A percentile compares a stretch with the other conserved stretches of the same genome.
Conservation (phyloP, 2,888 invertebrate genomes). For the Acanthosepion pharaonis region DNA sequence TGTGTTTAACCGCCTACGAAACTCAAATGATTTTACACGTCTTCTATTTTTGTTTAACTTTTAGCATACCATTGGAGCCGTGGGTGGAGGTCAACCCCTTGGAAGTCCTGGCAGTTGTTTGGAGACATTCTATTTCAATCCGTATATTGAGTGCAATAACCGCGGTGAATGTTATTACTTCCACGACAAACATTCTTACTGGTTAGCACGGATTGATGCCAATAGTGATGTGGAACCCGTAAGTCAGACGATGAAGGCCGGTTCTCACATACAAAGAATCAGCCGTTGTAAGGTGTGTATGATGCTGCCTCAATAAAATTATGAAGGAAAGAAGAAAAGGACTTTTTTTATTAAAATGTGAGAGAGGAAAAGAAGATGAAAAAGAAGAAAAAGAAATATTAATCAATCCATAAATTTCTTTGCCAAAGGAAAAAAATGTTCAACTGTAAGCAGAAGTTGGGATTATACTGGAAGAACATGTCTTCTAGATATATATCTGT, state of each 20-base stretch:
- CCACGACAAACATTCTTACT: conserved; percentile 95
- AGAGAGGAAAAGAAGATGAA: not conserved
- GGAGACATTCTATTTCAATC: conserved; percentile 71
- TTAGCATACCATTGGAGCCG: conserved; percentile 58
- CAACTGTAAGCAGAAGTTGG: not conserved
- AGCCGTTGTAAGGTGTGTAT: conserved; percentile 55
- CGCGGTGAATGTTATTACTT: conserved; percentile 65
- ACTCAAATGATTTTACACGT: too few relatives aligned
- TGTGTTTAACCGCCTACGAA: too few relatives aligned
- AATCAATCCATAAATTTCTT: not conserved
- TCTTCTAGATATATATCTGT: too few relatives aligned
- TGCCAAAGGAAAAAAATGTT: not conserved
- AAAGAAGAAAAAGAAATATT: not conserved
- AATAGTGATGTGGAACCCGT: conserved; percentile 14
- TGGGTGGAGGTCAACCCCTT: conserved; percentile 62
- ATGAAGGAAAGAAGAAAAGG: not conserved
- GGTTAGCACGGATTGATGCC: conserved; percentile 89
- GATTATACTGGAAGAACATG: too few relatives aligned
- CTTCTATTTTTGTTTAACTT: conserved; percentile 43
- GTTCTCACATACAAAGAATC: conserved; percentile 49
- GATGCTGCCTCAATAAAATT: not conserved
- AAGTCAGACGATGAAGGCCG: conserved; percentile 53
- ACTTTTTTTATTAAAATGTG: not conserved
- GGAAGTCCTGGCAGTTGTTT: conserved; percentile 63
- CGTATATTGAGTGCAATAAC: conserved; percentile 71